Base-by-base conservation (phyloP, 2,888 invertebrate genomes). In the Dermolepida albohirtum region DNA sequence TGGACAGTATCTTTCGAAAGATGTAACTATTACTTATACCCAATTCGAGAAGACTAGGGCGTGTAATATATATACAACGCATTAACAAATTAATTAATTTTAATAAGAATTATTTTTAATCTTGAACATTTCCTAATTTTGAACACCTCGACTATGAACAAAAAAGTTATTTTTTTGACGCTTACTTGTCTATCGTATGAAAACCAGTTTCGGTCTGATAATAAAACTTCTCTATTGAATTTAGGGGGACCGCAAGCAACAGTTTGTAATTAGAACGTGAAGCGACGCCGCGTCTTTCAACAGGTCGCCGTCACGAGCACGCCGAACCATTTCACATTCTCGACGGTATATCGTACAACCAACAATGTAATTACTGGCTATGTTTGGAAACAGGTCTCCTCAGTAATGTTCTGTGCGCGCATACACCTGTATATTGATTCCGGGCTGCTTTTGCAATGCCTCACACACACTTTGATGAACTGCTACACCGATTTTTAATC, bases 351-450 rank as follows among this genome's bases (percentile, higher is more conserved):
- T 59, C 59, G 16, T 14, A 47, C 64, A 71, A 64, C 67, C 71
- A 67, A 69, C 71, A 68, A 71, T 68, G 59, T 71, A 69, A 69
- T 71, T 71, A 71, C 68, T 69, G 69, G 66, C 55, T 65, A 57
- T 70, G 69, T 47, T 70, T 64, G 50, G 66, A 72, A 72, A 71
- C 71, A 69, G 70, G 66, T 64, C 66, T 69, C 65, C 67, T 59
- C 69, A 71, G 65, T 71, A 71, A 71, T 69, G 66, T 69, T 68
- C 69, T 71, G 72, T 71, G 71, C 72, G 72, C 70, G 71, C 70
- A 71, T 72, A 68, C 67, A 72, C 72, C 71, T 69, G 72, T 72
- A 68, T 72, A 72, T 72, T 72, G 72, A 72, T 72, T 71, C 71
- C 59, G 67, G 40, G 66, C 66, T 29, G 44, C 34, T 44, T 34